Conservation (phyloP, 2,797 vertebrate species). For the Odontamblyopus rebecca region DNA sequence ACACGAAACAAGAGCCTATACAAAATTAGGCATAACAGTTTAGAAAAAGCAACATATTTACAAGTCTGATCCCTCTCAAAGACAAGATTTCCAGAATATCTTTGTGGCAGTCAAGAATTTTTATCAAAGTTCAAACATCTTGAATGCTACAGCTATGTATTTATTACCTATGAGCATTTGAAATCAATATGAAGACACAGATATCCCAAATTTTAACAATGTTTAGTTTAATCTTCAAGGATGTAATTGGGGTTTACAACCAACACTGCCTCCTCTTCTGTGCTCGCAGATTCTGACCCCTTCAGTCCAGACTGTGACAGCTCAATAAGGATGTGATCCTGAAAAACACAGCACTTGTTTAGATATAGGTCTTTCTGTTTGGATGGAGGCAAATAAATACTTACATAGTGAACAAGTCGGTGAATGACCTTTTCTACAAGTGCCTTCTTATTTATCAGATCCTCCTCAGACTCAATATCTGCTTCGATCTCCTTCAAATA, state of each 20-base stretch:
- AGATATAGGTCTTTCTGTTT: background rate
- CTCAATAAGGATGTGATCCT: slow-evolving; percentile 98
- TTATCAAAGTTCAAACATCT: slow-evolving; percentile 33
- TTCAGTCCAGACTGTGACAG: slow-evolving; percentile 87
- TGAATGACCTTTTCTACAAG: slow-evolving; percentile 97
- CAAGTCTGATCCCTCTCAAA: slow-evolving; percentile 35
- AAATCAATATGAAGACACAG: slow-evolving; percentile 10
- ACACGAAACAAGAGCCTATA: slow-evolving; percentile 26
- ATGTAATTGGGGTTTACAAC: slow-evolving; percentile 97
- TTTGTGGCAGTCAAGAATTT: slow-evolving; percentile 19
- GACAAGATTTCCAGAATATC: slow-evolving; percentile 37
- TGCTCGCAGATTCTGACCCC: slow-evolving; percentile 78
- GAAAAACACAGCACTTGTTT: slow-evolving; percentile 1
- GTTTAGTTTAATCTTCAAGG: slow-evolving; percentile 84
- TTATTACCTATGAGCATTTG: slow-evolving; percentile 25
- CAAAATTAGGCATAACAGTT: slow-evolving; percentile 1
- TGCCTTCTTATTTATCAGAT: slow-evolving; percentile 91
- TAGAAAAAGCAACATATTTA: slow-evolving; percentile 67
- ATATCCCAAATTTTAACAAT: background rate
- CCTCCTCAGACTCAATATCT: slow-evolving; percentile 96
- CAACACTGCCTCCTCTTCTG: slow-evolving; percentile 84
- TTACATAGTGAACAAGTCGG: slow-evolving; percentile 92
- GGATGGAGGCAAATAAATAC: slow-evolving; percentile 50
- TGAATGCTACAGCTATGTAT: slow-evolving; percentile 23
- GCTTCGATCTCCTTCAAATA: slow-evolving; percentile 98